A percentile compares a stretch with the other conserved stretches of the same genome.
These are phyloP conservation scores for Drosophila pegasa DNA, from an alignment of 2,888 invertebrate genomes.

Conservation along the genomic window DNA sequence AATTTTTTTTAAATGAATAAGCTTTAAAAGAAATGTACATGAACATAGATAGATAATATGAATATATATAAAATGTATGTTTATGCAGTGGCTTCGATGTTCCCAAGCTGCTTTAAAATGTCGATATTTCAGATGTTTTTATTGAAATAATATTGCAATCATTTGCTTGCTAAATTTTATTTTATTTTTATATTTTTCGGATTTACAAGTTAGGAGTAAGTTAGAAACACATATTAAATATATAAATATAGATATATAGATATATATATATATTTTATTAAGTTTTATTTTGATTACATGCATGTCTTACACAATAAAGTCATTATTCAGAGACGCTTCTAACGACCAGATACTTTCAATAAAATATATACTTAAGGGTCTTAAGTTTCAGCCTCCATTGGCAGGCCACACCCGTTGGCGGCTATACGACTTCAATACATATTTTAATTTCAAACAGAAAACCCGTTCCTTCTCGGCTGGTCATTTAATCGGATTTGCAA, in stretches of 20 bases:
- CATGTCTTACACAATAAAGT: conserved; percentile 18
- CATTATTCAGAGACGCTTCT: conserved; percentile 30
- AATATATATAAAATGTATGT: no score
- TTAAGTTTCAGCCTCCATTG: conserved; percentile 19
- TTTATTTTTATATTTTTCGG: no score
- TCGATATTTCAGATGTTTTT: no score
- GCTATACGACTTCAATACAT: conserved; percentile 2
- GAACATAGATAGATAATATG: no score
- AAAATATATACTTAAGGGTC: conserved; percentile 30
- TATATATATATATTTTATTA: neutral
- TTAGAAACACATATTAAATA: no score
- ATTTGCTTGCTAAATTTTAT: neutral
- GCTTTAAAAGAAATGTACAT: no score
- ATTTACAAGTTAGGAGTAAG: no score
- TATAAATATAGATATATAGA: neutral
- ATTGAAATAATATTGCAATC: no score
- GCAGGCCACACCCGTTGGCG: conserved; percentile 2
- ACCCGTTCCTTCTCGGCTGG: conserved; percentile 59
- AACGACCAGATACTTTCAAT: conserved; percentile 3
- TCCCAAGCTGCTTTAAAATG: no score
- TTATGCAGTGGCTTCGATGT: no score
- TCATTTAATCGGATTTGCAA: conserved; percentile 65
- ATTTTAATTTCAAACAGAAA: conserved; percentile 54
- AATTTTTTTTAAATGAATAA: no score
- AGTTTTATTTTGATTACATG: neutral